Conservation (phyloP, 2,113 vertebrate species). For the Hippocampus zosterae region DNA sequence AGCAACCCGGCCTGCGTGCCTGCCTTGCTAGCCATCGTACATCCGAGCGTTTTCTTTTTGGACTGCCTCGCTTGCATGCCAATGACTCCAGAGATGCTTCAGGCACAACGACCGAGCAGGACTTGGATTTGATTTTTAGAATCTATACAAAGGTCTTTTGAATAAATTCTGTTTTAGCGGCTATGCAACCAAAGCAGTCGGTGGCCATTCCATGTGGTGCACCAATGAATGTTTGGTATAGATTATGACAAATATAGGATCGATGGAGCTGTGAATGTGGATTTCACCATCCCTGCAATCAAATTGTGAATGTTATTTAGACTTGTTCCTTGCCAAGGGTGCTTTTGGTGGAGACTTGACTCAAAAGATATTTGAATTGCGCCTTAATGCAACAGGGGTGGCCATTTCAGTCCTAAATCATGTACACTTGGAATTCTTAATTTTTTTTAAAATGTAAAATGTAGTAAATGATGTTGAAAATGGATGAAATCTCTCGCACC, state of each 20-base stretch:
- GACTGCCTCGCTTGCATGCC: neutral
- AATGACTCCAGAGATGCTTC: neutral
- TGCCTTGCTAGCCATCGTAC: neutral
- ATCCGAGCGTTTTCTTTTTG: neutral
- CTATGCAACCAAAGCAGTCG: neutral
- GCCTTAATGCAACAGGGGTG: neutral
- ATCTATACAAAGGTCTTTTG: neutral
- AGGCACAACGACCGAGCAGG: neutral
- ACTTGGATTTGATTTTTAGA: neutral
- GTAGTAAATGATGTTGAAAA: too few species aligned
- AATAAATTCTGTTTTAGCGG: neutral
- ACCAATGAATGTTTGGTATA: neutral
- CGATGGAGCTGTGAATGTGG: neutral
- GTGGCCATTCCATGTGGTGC: neutral
- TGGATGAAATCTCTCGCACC: too few species aligned
- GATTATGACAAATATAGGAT: neutral
- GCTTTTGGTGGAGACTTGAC: neutral
- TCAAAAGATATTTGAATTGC: neutral
- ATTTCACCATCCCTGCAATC: neutral
- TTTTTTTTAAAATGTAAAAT: too few species aligned
- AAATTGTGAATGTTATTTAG: neutral
- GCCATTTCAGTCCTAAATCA: neutral
- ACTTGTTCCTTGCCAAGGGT: constrained; percentile 53
- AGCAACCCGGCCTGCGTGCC: constrained; percentile 43
- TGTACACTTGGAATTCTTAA: too few species aligned